Base-by-base conservation (phyloP, 1,140 invertebrate genomes). In the Eupeodes corollae region DNA sequence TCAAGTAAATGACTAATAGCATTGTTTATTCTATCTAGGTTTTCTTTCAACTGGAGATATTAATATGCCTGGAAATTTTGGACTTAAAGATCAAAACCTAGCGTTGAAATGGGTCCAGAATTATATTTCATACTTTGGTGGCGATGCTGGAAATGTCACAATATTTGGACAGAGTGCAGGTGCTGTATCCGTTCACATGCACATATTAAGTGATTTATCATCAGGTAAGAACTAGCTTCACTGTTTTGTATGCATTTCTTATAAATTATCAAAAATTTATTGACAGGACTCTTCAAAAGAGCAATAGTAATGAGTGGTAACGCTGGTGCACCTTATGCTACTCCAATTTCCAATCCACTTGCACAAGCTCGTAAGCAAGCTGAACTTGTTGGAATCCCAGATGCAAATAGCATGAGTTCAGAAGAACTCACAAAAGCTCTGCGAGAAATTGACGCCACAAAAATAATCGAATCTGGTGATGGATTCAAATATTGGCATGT, bases 101-200 rank as follows among this genome's bases (percentile, higher is more conserved):
- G 75, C 75, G 0, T 51, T 80, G 31, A 61, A 71, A 39, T 71
- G 69, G 69, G 55, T 70, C 6, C 54, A 70, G 21, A 52, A 55
- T 0, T 62, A 70, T 34, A 67, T 70, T 38, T 50, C 49, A 2
- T 44, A 43, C 6, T 70, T 70, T 43, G 67, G 66, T 3, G 69
- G 67, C 58, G 64, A 79, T 61, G 64, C 70, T 1, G 55, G 69
- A 5, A 59, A 56, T 8, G 73, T 80, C 6, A 80, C 78, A 2
- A 52, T 80, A n/a, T 72, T 77, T 52, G 78, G 78, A 9, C 72
- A 76, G 41, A 76, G 73, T 47, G 71, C 74, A 8, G 78, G 78
- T 1, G 78, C 70, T 3, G 53, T 69, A 6, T 58, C 68, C 13
- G 67, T 71, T 13, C 67, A 72, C 38, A 56, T 72, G 53, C 73